Evolutionary conservation across 2,797 vertebrate species (phyloP).

Genomic region (Gobionotothen gibberifrons): DNA sequence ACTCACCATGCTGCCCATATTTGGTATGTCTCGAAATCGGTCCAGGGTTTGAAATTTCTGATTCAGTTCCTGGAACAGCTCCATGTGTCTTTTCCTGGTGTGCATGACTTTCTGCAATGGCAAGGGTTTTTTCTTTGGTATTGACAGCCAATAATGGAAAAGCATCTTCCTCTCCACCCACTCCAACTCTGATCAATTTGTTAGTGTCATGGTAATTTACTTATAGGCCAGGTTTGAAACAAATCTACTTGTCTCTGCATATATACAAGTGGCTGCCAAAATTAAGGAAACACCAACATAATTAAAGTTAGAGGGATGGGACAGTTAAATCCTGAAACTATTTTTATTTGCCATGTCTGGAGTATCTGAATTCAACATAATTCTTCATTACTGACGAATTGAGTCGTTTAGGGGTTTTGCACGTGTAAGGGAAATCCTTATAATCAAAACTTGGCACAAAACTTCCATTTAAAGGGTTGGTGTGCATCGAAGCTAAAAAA

Average conservation of each 20-base stretch:
- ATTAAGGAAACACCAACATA: slow-evolving; percentile 75
- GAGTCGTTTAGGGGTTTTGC: slow-evolving; percentile 62
- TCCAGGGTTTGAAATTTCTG: slow-evolving; percentile 99
- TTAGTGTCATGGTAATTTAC: slow-evolving; percentile 72
- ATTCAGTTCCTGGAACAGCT: slow-evolving; percentile 99
- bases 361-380: slow-evolving; percentile 49
- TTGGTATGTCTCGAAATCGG: slow-evolving; percentile 99
- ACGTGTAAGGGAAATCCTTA: slow-evolving; percentile 57
- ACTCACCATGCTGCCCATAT: slow-evolving; percentile 99
- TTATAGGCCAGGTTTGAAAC: slow-evolving; percentile 77
- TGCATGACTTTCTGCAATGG: slow-evolving; percentile 99
- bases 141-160: slow-evolving; percentile 84
- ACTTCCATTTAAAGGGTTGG: slow-evolving; percentile 37
- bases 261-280: slow-evolving; percentile 71
- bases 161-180: slow-evolving; percentile 77
- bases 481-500: slow-evolving; percentile 53
- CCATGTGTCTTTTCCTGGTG: slow-evolving; percentile 99
- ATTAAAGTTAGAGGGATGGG: slow-evolving; percentile 46
- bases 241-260: slow-evolving; percentile 75
- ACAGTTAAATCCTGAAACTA: slow-evolving; percentile 28
- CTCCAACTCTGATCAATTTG: slow-evolving; percentile 76
- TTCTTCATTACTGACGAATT: slow-evolving; percentile 49
- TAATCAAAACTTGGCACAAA: slow-evolving; percentile 66
- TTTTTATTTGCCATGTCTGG: slow-evolving; percentile 40
- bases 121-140: slow-evolving; percentile 86